Evolutionary conservation across 2,113 vertebrate species (phyloP).

Genomic region (Oostethus manadensis): DNA sequence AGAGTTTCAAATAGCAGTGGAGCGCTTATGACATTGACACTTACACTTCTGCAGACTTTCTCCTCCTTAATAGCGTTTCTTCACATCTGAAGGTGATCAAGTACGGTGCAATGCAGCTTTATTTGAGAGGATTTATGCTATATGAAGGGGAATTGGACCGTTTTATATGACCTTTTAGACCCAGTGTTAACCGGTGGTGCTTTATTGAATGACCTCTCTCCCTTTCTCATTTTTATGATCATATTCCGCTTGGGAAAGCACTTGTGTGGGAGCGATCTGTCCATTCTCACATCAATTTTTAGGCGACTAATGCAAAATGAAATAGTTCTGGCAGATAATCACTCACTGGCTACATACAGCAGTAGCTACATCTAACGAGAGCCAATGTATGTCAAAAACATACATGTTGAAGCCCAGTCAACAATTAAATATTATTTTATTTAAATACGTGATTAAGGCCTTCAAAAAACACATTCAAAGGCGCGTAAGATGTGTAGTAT

Average conservation of each 20-base stretch:
- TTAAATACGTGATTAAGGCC: too few species aligned
- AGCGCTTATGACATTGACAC: neutral
- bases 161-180: neutral
- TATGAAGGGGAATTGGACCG: neutral
- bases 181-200: neutral
- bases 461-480: too few species aligned
- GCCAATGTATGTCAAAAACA: too few species aligned
- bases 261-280: neutral
- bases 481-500: too few species aligned
- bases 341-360: neutral
- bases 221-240: slow-evolving; percentile 1
- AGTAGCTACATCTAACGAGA: neutral
- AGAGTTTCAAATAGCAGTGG: slow-evolving; percentile 4
- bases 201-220: neutral
- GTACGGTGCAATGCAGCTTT: neutral
- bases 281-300: neutral
- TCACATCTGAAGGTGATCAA: neutral
- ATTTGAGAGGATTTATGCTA: slow-evolving; percentile 5
- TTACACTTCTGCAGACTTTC: neutral
- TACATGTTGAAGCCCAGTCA: too few species aligned
- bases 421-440: too few species aligned
- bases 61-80: neutral
- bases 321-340: neutral
- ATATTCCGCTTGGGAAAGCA: neutral
- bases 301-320: neutral